Evolutionary conservation across 30 jellyfish, hydroid and myxozoan genomes (phyloP).

Genomic region (Sanderia malayensis): DNA sequence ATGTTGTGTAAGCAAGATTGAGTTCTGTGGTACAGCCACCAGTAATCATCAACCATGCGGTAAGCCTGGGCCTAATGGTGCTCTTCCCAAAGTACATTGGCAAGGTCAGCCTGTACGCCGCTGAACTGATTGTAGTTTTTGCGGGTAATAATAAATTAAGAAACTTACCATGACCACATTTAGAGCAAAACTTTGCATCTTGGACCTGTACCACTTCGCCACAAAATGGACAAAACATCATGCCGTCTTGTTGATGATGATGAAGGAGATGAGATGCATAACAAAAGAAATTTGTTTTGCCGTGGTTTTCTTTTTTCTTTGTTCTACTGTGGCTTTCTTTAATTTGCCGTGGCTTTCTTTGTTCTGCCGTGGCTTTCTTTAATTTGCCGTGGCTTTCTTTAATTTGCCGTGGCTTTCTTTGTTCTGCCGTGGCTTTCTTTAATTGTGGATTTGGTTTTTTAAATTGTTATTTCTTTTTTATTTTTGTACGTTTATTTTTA

Average conservation of each 20-base stretch:
- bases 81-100: not conserved
- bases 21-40: too few species aligned
- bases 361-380: slow-evolving; percentile 16
- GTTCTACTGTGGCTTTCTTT: slow-evolving; percentile 13
- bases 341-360: slow-evolving; percentile 14
- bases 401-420: not conserved
- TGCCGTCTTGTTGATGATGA: not conserved
- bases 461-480: not conserved
- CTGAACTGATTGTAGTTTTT: too few species aligned
- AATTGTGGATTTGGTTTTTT: slow-evolving; percentile 3
- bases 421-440: not conserved
- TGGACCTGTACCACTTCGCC: not conserved
- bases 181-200: not conserved
- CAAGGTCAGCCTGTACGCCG: too few species aligned
- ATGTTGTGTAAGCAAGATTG: too few species aligned
- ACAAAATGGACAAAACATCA: not conserved
- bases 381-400: not conserved
- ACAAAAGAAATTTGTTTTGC: too few species aligned
- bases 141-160: too few species aligned
- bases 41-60: too few species aligned
- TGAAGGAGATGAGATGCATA: too few species aligned
- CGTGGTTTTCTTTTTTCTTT: not conserved
- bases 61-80: not conserved
- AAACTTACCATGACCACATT: not conserved
- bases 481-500: not conserved